Evolutionary conservation across 1,140 invertebrate species (phyloP).

Genomic region (Lepidurus couesii): DNA sequence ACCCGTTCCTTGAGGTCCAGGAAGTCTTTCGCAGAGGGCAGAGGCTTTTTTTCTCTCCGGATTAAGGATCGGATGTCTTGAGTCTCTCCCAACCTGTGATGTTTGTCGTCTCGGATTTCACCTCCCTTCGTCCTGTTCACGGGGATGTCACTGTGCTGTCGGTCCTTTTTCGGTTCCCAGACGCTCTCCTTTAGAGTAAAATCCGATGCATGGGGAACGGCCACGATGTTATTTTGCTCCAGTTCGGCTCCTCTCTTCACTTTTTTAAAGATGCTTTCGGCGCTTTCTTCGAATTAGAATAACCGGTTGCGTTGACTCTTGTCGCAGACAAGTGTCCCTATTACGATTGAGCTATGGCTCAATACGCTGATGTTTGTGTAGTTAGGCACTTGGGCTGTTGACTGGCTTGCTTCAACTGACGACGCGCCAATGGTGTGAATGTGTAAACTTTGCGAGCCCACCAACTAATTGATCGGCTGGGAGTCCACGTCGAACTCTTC

Average conservation of each 20-base stretch:
- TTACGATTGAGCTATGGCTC: not conserved
- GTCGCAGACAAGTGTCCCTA: not conserved
- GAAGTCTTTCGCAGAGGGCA: not conserved
- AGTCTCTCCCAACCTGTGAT: not conserved
- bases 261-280: not conserved
- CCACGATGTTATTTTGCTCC: not conserved
- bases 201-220: not conserved
- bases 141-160: not conserved
- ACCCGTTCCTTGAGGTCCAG: conserved; percentile 2
- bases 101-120: not conserved
- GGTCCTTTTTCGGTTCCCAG: not conserved
- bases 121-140: no score
- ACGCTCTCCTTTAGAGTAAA: not conserved
- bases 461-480: no score
- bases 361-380: no score
- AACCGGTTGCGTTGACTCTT: conserved; percentile 18
- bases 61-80: not conserved
- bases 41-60: not conserved
- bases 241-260: not conserved
- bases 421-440: no score
- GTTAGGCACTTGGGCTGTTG: no score
- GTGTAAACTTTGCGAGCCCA: no score
- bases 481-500: no score
- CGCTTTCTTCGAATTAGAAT: conserved; percentile 11
- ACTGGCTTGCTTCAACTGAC: no score